phyloP scores from a whole-genome alignment of 1,140 invertebrate genomes.

The Ylistrum balloti region DNA sequence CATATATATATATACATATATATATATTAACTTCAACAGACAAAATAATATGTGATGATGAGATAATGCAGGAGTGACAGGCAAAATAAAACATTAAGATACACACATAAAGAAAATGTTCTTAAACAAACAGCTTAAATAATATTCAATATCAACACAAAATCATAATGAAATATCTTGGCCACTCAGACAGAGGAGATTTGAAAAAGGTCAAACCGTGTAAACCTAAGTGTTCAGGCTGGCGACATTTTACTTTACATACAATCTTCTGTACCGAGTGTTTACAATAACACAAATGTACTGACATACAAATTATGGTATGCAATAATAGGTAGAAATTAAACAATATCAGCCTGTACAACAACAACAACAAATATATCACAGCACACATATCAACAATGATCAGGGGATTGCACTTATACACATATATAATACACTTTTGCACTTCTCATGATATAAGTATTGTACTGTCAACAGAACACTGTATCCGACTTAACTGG shows the following conservation, averaged over 20 bases:
- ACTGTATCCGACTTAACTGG: too few relatives aligned
- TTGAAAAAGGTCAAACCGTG: neutral
- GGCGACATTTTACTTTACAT: neutral
- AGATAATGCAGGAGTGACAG: neutral
- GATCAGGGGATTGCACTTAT: neutral
- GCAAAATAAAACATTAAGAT: too few relatives aligned
- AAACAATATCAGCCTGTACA: constrained; percentile 12
- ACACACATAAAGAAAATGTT: too few relatives aligned
- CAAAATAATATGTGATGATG: neutral
- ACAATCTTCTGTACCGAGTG: neutral
- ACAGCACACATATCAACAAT: constrained; percentile 1
- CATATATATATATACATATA: neutral
- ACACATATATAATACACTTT: neutral
- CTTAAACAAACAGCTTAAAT: too few relatives aligned
- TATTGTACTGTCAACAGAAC: too few relatives aligned
- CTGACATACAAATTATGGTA: neutral
- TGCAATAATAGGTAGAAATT: neutral
- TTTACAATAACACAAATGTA: too few relatives aligned
- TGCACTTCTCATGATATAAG: too few relatives aligned
- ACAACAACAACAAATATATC: constrained; percentile 29
- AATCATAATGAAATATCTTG: too few relatives aligned
- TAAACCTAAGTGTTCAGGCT: neutral
- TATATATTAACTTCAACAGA: too few relatives aligned
- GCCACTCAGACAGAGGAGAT: neutral
- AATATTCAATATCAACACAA: too few relatives aligned